Evolutionary conservation across 2,888 invertebrate genomes (phyloP).

Genomic region (Ormyrus nitidulus): DNA sequence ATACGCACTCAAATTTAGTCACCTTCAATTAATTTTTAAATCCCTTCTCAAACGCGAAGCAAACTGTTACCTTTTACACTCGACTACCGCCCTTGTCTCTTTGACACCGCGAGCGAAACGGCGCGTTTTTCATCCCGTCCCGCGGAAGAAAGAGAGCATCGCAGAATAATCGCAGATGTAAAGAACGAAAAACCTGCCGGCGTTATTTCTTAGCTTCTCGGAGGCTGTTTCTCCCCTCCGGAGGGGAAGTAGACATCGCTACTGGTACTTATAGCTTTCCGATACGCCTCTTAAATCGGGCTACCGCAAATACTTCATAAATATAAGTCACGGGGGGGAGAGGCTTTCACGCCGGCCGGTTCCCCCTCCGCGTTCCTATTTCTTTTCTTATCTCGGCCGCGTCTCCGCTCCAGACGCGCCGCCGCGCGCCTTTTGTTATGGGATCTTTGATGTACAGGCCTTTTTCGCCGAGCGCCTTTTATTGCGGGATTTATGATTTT

Average conservation of each 20-base stretch:
- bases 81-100: too few relatives aligned
- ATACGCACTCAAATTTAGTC: too few relatives aligned
- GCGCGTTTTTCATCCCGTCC: too few relatives aligned
- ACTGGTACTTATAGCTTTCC: slow-evolving; percentile 60
- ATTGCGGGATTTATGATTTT: slow-evolving; percentile 35
- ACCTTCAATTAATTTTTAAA: too few relatives aligned
- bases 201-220: too few relatives aligned
- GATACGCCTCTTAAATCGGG: slow-evolving; percentile 67
- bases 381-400: slow-evolving; percentile 16
- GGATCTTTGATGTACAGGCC: neutral
- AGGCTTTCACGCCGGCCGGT: slow-evolving; percentile 49
- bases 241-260: neutral
- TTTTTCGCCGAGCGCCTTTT: neutral
- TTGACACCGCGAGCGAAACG: too few relatives aligned
- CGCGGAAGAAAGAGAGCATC: too few relatives aligned
- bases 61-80: too few relatives aligned
- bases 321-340: slow-evolving; percentile 59
- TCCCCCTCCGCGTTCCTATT: neutral
- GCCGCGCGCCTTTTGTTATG: slow-evolving; percentile 19
- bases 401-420: neutral
- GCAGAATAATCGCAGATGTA: too few relatives aligned
- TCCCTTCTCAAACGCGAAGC: too few relatives aligned
- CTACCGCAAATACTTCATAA: slow-evolving; percentile 67
- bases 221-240: too few relatives aligned
- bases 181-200: too few relatives aligned